Percentiles rank a stretch among this genome's conserved stretches.
Evolutionary conservation across 2,888 invertebrate species (phyloP).

Genomic region (Netelia virgata): DNA sequence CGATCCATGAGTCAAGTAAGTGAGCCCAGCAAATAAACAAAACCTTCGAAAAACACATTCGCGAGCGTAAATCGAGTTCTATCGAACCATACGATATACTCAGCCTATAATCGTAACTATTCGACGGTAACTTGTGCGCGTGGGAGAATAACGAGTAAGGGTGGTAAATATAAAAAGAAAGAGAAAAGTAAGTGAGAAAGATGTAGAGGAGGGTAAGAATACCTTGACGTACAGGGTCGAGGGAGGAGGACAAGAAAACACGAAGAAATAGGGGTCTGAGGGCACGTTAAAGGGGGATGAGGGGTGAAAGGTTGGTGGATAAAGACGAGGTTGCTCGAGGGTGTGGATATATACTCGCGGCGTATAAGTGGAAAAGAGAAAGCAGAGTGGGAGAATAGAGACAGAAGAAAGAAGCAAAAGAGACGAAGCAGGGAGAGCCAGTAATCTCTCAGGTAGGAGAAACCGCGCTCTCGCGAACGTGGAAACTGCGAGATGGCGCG

Average conservation of each 20-base stretch:
- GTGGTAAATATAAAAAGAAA: slow-evolving; percentile 45
- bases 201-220: slow-evolving; percentile 50
- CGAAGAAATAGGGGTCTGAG: slow-evolving; percentile 55
- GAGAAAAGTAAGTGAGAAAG: slow-evolving; percentile 42
- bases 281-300: slow-evolving; percentile 46
- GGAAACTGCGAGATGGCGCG: slow-evolving; percentile 66
- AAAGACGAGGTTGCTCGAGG: slow-evolving; percentile 58
- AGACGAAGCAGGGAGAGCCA: slow-evolving; percentile 70
- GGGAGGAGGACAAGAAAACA: slow-evolving; percentile 26
- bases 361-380: slow-evolving; percentile 51
- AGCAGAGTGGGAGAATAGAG: slow-evolving; percentile 57
- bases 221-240: no score
- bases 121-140: slow-evolving; percentile 25
- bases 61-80: no score
- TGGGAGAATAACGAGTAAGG: slow-evolving; percentile 37
- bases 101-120: slow-evolving; percentile 28
- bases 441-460: slow-evolving; percentile 68
- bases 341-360: slow-evolving; percentile 51
- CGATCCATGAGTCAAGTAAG: not conserved
- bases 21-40: not conserved
- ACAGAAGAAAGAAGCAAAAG: slow-evolving; percentile 62
- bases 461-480: slow-evolving; percentile 65
- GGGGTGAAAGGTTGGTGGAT: slow-evolving; percentile 53
- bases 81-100: slow-evolving; percentile 13
- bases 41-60: no score